Conservation (phyloP, 2,113 vertebrate species). For the Toxotes chatareus region DNA sequence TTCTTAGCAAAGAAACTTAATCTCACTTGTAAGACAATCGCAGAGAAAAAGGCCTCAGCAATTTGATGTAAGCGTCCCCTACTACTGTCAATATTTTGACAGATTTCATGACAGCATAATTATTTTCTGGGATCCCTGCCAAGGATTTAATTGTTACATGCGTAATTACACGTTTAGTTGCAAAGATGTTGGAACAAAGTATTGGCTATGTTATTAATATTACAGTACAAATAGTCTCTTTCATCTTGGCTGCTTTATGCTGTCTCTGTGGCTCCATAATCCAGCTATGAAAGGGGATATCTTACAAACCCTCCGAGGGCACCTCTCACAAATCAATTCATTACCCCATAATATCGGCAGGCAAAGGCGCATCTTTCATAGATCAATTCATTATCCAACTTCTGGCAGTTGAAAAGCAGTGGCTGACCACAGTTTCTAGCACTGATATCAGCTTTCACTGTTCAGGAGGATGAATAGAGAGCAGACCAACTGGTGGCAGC, state of each 20-base stretch:
- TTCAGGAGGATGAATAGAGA: conserved; percentile 61
- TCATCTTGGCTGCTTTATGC: conserved; percentile 65
- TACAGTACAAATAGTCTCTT: conserved; percentile 65
- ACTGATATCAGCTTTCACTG: conserved; percentile 77
- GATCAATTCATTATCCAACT: conserved; percentile 79
- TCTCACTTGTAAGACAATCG: conserved; percentile 72
- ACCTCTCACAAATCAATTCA: conserved; percentile 82
- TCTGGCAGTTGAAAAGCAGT: conserved; percentile 75
- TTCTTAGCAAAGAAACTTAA: conserved; percentile 75
- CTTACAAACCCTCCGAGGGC: conserved; percentile 59
- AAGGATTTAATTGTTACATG: conserved; percentile 84
- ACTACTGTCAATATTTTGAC: conserved; percentile 85
- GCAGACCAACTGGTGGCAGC: conserved; percentile 64
- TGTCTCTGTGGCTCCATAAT: conserved; percentile 69
- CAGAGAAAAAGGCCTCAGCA: conserved; percentile 53
- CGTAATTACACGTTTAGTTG: conserved; percentile 82
- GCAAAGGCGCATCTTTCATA: conserved; percentile 75
- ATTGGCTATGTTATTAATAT: conserved; percentile 71
- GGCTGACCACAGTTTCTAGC: conserved; percentile 76
- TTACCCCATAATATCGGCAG: conserved; percentile 71
- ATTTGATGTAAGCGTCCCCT: conserved; percentile 65
- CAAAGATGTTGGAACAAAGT: conserved; percentile 73
- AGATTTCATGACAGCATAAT: conserved; percentile 80
- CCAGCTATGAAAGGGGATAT: conserved; percentile 75
- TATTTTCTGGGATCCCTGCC: conserved; percentile 77